phyloP scores from a whole-genome alignment of 2,888 invertebrate genomes.

The Tigriopus californicus region DNA sequence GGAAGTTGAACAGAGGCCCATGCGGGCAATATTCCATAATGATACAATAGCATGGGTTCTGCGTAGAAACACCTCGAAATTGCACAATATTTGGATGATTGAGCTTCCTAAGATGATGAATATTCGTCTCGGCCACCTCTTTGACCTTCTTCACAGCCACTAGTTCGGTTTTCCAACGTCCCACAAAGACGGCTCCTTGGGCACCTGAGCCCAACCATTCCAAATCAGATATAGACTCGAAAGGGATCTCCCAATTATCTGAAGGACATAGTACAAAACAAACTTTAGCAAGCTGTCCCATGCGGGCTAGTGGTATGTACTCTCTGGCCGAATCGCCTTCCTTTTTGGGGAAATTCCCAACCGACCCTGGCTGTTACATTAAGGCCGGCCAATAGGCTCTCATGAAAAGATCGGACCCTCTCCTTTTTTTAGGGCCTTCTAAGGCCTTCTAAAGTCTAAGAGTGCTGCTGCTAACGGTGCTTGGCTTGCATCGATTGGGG shows the following conservation, averaged over 20 bases:
- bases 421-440: too few species aligned
- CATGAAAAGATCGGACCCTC: too few species aligned
- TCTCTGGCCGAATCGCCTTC: too few species aligned
- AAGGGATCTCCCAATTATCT: conserved; percentile 89
- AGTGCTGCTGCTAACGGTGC: too few species aligned
- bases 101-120: conserved; percentile 70
- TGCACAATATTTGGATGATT: conserved; percentile 88
- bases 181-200: conserved; percentile 85
- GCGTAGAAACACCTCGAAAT: conserved; percentile 83
- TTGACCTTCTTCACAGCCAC: conserved; percentile 93
- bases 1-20: conserved; percentile 77
- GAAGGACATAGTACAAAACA: conserved; percentile 20
- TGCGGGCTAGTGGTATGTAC: too few species aligned
- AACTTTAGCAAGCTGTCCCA: not conserved
- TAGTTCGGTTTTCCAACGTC: conserved; percentile 45
- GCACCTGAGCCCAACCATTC: conserved; percentile 87
- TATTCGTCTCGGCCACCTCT: conserved; percentile 78
- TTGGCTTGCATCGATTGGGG: too few species aligned
- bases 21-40: conserved; percentile 97
- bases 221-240: conserved; percentile 68
- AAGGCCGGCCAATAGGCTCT: too few species aligned
- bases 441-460: too few species aligned
- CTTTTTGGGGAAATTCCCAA: too few species aligned
- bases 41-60: conserved; percentile 76
- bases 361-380: too few species aligned